Conservation (phyloP, 1,140 invertebrate genomes). For the Harlomillsia oculata region DNA sequence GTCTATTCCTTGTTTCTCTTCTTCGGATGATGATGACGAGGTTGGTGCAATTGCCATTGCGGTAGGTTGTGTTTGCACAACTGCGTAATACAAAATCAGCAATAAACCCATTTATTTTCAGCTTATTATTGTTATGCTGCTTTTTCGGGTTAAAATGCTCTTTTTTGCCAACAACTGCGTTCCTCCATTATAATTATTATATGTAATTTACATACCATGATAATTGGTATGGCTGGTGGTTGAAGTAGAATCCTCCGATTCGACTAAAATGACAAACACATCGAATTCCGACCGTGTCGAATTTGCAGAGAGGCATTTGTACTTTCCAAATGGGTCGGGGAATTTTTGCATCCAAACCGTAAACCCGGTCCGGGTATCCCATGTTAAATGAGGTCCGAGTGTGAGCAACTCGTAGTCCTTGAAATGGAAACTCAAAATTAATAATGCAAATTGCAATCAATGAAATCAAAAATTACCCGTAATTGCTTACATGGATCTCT, state of each 20-base stretch:
- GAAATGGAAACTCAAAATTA: neutral
- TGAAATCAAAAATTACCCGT: neutral
- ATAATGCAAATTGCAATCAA: neutral
- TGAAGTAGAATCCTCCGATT: neutral
- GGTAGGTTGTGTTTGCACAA: no score
- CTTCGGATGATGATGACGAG: no score
- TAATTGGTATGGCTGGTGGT: neutral
- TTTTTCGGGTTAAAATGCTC: no score
- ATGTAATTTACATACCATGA: no score
- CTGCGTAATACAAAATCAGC: no score
- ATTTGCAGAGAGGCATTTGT: constrained; percentile 19
- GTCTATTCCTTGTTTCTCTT: no score
- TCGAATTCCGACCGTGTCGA: constrained; percentile 3
- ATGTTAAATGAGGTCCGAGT: constrained; percentile 1
- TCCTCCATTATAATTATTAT: no score
- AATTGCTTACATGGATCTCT: constrained; percentile 4
- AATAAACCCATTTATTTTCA: no score
- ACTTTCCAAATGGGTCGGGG: constrained; percentile 15
- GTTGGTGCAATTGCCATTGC: no score
- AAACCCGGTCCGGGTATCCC: constrained; percentile 13
- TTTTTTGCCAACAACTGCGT: no score
- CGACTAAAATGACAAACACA: constrained; percentile 5
- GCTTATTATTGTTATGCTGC: no score
- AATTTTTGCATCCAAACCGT: neutral
- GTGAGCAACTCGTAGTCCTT: constrained; percentile 5